A percentile compares a stretch with the other conserved stretches of the same genome.
Evolutionary conservation across 2,888 invertebrate genomes (phyloP).

Genomic region (Hemaris fuciformis): DNA sequence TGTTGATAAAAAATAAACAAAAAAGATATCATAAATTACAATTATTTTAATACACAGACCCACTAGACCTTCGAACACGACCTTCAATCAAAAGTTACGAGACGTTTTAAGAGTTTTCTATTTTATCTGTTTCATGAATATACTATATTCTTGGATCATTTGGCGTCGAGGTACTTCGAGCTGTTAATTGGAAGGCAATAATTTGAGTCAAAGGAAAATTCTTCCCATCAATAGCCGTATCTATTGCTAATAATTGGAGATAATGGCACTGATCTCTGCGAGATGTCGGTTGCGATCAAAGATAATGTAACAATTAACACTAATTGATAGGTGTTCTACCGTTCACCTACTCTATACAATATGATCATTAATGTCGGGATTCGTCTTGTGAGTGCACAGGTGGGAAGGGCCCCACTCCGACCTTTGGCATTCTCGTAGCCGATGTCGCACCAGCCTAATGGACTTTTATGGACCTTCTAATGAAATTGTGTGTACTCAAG

Average conservation of each 20-base stretch:
- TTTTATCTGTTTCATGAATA: neutral
- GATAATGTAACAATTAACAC: conserved; percentile 5
- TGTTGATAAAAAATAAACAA: neutral
- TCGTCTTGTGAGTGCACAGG: neutral
- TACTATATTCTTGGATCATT: neutral
- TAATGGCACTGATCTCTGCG: neutral
- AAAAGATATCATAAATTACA: neutral
- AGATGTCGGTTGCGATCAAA: neutral
- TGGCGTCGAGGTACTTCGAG: no score
- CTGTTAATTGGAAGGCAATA: neutral
- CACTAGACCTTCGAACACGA: neutral
- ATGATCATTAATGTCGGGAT: neutral
- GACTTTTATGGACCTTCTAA: conserved; percentile 59
- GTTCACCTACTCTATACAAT: neutral
- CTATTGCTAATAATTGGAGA: neutral
- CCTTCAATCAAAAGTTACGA: neutral
- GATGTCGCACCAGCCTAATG: conserved; percentile 49
- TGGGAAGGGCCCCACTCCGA: conserved; percentile 23
- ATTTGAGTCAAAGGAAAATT: neutral
- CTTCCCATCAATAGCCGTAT: neutral
- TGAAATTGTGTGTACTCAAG: conserved; percentile 54
- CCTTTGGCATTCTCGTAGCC: conserved; percentile 49
- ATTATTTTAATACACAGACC: neutral
- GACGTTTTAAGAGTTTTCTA: neutral
- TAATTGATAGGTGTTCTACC: neutral